These are phyloP conservation scores for Cephus pygmeus DNA, from an alignment of 2,888 invertebrate genomes.

Conservation along the genomic window DNA sequence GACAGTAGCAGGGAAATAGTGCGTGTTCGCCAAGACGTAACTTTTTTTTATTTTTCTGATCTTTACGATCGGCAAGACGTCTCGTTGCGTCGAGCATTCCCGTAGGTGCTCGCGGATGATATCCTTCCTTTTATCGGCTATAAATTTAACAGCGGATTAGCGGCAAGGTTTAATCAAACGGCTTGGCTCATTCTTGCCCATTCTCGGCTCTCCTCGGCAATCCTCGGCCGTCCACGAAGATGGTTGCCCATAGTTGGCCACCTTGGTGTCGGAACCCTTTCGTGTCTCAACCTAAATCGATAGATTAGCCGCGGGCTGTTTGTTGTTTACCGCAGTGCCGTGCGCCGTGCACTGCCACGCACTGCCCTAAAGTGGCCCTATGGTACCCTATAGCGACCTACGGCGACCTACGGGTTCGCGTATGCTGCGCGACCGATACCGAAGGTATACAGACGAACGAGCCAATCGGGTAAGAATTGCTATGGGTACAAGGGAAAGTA, in stretches of 20 bases:
- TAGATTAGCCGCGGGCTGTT: constrained; percentile 1
- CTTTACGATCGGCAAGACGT: neutral
- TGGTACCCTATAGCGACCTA: neutral
- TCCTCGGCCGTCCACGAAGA: neutral
- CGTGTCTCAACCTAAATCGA: neutral
- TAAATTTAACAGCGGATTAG: constrained; percentile 47
- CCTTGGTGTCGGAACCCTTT: neutral
- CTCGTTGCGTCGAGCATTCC: neutral
- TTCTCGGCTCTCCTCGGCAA: neutral
- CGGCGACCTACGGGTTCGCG: neutral
- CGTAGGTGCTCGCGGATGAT: constrained; percentile 5
- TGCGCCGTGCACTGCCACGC: neutral
- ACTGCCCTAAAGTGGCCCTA: neutral
- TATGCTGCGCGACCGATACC: neutral
- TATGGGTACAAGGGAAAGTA: neutral
- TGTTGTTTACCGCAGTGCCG: neutral
- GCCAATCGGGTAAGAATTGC: neutral
- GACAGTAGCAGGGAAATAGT: neutral
- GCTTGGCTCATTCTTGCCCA: constrained; percentile 24
- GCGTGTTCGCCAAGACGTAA: neutral
- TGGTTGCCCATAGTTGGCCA: neutral
- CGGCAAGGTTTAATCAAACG: constrained; percentile 56
- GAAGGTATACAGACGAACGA: neutral
- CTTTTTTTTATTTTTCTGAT: neutral
- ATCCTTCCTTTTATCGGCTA: constrained; percentile 22